Percentiles rank a stretch among this genome's conserved stretches.
Evolutionary conservation across 2,113 vertebrate genomes (phyloP).

Genomic region (Herpailurus yagouaroundi): DNA sequence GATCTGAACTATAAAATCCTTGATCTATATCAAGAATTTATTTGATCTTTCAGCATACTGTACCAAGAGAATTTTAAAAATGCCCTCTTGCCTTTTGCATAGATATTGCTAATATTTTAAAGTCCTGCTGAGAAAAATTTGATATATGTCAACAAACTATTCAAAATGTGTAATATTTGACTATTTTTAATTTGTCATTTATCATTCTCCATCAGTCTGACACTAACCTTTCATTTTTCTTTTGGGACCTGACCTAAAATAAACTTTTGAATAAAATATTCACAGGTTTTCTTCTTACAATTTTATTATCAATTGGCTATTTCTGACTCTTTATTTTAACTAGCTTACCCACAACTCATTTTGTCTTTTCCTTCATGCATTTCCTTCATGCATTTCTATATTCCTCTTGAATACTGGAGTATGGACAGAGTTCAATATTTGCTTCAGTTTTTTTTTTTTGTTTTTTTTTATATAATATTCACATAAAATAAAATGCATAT

Average conservation of each 20-base stretch:
- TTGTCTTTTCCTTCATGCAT: background rate
- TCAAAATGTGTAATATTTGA: background rate
- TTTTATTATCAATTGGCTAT: conserved; percentile 28
- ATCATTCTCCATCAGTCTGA: conserved; percentile 36
- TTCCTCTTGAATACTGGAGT: background rate
- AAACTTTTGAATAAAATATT: conserved; percentile 46
- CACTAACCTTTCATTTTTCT: conserved; percentile 52
- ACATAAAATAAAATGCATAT: background rate
- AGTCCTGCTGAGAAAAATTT: background rate
- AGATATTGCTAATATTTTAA: conserved; percentile 12
- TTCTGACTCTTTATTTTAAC: background rate
- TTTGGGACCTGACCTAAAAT: conserved; percentile 51
- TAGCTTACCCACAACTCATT: background rate
- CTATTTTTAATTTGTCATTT: conserved; percentile 41
- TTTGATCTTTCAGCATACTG: background rate
- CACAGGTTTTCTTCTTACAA: background rate
- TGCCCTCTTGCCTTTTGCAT: background rate
- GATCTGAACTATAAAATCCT: background rate
- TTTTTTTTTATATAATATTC: background rate
- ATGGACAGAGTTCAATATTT: background rate
- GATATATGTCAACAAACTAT: conserved; percentile 47
- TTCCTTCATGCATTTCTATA: background rate
- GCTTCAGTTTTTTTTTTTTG: background rate
- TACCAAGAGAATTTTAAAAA: background rate
- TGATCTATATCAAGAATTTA: background rate